Conservation (phyloP, 2,888 invertebrate genomes). For the Apodemia hepburni region DNA sequence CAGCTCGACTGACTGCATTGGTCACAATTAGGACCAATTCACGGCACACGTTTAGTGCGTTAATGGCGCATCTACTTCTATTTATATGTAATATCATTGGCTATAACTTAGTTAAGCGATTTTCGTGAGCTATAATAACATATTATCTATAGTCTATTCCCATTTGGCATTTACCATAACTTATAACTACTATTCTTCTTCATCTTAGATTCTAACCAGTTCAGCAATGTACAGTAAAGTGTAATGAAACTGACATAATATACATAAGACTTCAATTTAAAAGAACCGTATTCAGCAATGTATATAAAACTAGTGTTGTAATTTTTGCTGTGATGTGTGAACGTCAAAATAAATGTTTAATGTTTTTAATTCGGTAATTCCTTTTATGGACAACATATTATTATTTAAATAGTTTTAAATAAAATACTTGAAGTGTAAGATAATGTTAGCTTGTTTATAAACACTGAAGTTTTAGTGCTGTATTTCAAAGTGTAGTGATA, state of each 20-base stretch:
- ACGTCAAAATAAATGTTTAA: slow-evolving; percentile 20
- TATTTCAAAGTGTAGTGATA: slow-evolving; percentile 50
- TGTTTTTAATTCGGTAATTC: slow-evolving; percentile 1
- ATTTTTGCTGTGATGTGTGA: slow-evolving; percentile 31
- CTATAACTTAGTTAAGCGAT: too few species aligned
- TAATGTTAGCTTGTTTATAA: slow-evolving; percentile 2
- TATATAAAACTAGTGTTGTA: slow-evolving; percentile 28
- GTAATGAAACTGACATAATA: not conserved
- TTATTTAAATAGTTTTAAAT: not conserved
- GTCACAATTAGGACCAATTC: too few species aligned
- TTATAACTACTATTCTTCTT: too few species aligned
- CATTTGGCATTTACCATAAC: too few species aligned
- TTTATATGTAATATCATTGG: too few species aligned
- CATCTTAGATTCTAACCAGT: not conserved
- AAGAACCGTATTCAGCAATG: slow-evolving; percentile 24
- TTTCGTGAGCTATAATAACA: too few species aligned
- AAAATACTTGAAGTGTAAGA: not conserved
- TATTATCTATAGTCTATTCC: too few species aligned
- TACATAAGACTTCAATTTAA: not conserved
- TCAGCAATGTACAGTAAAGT: slow-evolving; percentile 19
- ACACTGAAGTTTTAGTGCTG: slow-evolving; percentile 19
- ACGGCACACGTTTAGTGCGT: too few species aligned
- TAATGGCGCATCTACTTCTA: too few species aligned
- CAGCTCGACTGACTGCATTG: too few species aligned
- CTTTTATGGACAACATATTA: not conserved